phyloP scores from a whole-genome alignment of 2,888 invertebrate genomes.

The Ichneumoninae sp. region DNA sequence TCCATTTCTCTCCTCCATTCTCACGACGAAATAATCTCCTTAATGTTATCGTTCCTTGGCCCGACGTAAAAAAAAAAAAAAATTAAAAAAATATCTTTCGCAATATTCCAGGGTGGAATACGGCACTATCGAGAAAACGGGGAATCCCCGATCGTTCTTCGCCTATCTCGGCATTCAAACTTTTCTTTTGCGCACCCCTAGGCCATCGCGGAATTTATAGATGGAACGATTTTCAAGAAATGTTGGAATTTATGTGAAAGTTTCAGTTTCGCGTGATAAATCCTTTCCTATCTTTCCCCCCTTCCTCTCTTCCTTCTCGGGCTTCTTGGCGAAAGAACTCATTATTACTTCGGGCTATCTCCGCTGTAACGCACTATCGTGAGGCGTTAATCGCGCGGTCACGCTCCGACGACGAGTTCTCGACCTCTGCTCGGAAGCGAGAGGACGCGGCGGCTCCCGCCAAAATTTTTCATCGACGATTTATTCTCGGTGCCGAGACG shows the following conservation, averaged over 20 bases:
- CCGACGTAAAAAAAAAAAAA: too few species aligned
- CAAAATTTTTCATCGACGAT: constrained; percentile 49
- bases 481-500: constrained; percentile 55
- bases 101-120: too few species aligned
- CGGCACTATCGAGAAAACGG: too few species aligned
- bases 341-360: not conserved
- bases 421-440: constrained; percentile 44
- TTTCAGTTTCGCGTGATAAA: not conserved
- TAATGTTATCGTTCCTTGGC: too few species aligned
- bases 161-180: not conserved
- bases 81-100: too few species aligned
- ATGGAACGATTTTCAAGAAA: not conserved
- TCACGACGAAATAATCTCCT: too few species aligned
- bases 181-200: not conserved
- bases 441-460: constrained; percentile 38
- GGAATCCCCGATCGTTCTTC: too few species aligned
- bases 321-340: not conserved
- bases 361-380: not conserved
- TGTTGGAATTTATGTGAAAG: not conserved
- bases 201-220: not conserved
- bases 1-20: too few species aligned
- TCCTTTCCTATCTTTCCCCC: not conserved
- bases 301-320: not conserved
- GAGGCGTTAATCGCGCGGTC: constrained; percentile 27
- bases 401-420: constrained; percentile 29